A percentile compares a stretch with the other conserved stretches of the same genome.
These are phyloP conservation scores for Phenganax stokvisi DNA, from an alignment of 92 coral and sea anemone species.

Conservation along the genomic window DNA sequence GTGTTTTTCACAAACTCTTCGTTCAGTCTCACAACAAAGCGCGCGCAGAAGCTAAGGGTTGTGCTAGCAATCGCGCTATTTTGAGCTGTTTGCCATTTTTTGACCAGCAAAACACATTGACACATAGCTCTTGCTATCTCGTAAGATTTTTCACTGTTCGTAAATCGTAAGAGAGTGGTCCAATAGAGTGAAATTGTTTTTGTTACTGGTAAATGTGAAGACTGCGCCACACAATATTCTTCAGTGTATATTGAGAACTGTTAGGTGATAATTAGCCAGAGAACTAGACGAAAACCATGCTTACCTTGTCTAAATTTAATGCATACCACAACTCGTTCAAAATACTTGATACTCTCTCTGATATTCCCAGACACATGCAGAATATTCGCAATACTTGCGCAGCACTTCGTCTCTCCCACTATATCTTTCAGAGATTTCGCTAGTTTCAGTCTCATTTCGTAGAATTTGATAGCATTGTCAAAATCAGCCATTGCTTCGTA, in stretches of 20 bases:
- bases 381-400: slow-evolving; percentile 88
- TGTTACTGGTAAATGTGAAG: not conserved
- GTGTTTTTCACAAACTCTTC: too few relatives aligned
- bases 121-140: too few relatives aligned
- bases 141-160: too few relatives aligned
- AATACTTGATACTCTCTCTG: slow-evolving; percentile 83
- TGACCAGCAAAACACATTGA: too few relatives aligned
- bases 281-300: not conserved
- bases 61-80: too few relatives aligned
- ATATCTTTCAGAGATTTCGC: slow-evolving; percentile 83
- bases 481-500: slow-evolving; percentile 79
- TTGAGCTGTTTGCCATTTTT: too few relatives aligned
- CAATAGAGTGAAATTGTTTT: not conserved
- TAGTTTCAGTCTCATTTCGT: slow-evolving; percentile 66
- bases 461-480: slow-evolving; percentile 74
- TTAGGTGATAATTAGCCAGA: too few relatives aligned
- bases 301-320: slow-evolving; percentile 83
- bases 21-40: too few relatives aligned
- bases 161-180: too few relatives aligned
- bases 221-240: too few relatives aligned
- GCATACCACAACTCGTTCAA: slow-evolving; percentile 86
- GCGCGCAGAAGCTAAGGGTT: too few relatives aligned
- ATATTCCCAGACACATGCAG: slow-evolving; percentile 83
- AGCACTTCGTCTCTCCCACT: slow-evolving; percentile 87
- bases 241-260: too few relatives aligned